A percentile compares a stretch with the other conserved stretches of the same genome.
Evolutionary conservation across 2,888 invertebrate genomes (phyloP).

Genomic region (Chrysolina oricalcia): DNA sequence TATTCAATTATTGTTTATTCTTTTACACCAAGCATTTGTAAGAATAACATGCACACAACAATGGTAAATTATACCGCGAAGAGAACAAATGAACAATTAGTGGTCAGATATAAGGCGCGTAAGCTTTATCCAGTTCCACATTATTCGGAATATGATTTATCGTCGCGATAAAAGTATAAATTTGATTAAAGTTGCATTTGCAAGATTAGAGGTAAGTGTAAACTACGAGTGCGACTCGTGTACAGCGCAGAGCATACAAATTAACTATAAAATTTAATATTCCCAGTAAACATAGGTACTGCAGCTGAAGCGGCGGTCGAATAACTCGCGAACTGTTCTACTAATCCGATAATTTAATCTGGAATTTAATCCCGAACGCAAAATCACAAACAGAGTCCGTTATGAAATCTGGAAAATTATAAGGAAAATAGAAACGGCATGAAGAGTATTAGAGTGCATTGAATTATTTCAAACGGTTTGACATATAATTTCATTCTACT

Average conservation of each 20-base stretch:
- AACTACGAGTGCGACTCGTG: slow-evolving; percentile 53
- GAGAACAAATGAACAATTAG: slow-evolving; percentile 11
- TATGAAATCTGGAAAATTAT: slow-evolving; percentile 49
- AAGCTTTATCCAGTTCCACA: slow-evolving; percentile 6
- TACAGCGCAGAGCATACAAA: slow-evolving; percentile 59
- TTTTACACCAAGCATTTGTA: neutral
- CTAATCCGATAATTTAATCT: slow-evolving; percentile 64
- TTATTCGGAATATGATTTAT: slow-evolving; percentile 47
- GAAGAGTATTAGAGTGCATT: slow-evolving; percentile 6
- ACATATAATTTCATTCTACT: neutral
- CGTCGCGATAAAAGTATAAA: slow-evolving; percentile 53
- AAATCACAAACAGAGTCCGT: slow-evolving; percentile 49
- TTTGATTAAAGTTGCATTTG: slow-evolving; percentile 54
- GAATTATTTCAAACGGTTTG: neutral
- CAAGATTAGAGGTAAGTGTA: slow-evolving; percentile 60
- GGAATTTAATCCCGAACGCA: slow-evolving; percentile 55
- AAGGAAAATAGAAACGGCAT: slow-evolving; percentile 29
- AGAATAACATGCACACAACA: neutral
- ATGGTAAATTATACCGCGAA: neutral
- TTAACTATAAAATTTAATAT: slow-evolving; percentile 67
- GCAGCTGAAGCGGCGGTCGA: slow-evolving; percentile 61
- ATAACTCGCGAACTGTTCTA: slow-evolving; percentile 63
- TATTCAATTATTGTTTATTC: neutral
- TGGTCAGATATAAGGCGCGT: neutral
- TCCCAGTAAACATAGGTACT: slow-evolving; percentile 64